phyloP scores from a whole-genome alignment of 2,888 invertebrate genomes.

The Drosophila nigricruria region DNA sequence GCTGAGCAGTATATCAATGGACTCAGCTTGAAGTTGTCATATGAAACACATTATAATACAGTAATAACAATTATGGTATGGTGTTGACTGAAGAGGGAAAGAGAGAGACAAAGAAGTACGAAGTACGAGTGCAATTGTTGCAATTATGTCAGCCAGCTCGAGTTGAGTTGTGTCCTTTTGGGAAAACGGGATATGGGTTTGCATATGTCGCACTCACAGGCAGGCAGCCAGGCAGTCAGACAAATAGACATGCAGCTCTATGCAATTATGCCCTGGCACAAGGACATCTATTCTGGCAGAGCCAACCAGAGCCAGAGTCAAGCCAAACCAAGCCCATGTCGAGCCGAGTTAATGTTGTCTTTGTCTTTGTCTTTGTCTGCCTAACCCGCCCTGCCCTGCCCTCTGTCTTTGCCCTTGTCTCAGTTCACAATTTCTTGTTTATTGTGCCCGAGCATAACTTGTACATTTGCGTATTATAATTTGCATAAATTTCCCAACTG shows the following conservation, averaged over 20 bases:
- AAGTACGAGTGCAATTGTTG: constrained; percentile 66
- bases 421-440: constrained; percentile 74
- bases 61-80: constrained; percentile 48
- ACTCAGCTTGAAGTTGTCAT: constrained; percentile 1
- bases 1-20: constrained; percentile 17
- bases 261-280: constrained; percentile 48
- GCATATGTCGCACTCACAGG: constrained; percentile 21
- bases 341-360: constrained; percentile 59
- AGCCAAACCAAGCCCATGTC: constrained; percentile 1
- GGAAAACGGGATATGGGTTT: constrained; percentile 34
- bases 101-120: constrained; percentile 17
- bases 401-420: constrained; percentile 62
- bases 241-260: constrained; percentile 42
- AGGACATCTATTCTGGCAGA: constrained; percentile 45
- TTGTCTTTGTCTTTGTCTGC: constrained; percentile 36
- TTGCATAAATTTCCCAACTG: constrained; percentile 72
- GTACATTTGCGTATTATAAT: constrained; percentile 80
- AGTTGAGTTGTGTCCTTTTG: constrained; percentile 39
- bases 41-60: constrained; percentile 28
- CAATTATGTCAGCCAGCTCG: constrained; percentile 66
- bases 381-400: background rate
- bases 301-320: constrained; percentile 7
- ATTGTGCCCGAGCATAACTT: constrained; percentile 71
- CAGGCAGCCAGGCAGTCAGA: constrained; percentile 26
- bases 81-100: constrained; percentile 33